These are phyloP conservation scores for Mesocricetus auratus DNA, from an alignment of 2,113 vertebrate species.

Conservation along the genomic window DNA sequence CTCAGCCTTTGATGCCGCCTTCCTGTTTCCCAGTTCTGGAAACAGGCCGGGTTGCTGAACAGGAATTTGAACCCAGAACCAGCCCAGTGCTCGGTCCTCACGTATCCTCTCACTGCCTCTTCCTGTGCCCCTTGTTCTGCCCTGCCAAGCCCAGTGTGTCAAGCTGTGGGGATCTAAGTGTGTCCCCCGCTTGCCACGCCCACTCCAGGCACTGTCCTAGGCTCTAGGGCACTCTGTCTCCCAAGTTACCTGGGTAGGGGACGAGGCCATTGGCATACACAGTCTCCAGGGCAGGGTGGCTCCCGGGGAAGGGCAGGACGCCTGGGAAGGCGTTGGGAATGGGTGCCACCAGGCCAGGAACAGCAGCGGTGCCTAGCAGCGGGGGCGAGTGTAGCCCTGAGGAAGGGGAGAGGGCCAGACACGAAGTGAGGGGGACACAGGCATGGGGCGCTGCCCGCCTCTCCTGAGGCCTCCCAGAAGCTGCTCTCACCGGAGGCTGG, in stretches of 20 bases:
- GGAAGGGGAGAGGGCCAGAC: conserved; percentile 25
- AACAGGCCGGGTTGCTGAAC: neutral
- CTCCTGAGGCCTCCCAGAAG: neutral
- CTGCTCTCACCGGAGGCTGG: conserved; percentile 94
- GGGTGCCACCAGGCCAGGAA: conserved; percentile 96
- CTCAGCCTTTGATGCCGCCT: neutral
- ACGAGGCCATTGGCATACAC: conserved; percentile 97
- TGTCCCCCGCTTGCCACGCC: neutral
- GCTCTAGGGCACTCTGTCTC: too few species aligned
- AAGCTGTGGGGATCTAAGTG: neutral
- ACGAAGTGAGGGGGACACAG: neutral
- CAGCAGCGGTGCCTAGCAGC: conserved; percentile 92
- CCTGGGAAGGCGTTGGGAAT: conserved; percentile 96
- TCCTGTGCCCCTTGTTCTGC: too few species aligned
- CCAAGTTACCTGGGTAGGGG: conserved; percentile 91
- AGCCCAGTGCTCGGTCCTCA: neutral
- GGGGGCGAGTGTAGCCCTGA: conserved; percentile 97
- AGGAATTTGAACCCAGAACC: neutral
- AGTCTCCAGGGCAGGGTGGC: conserved; percentile 95
- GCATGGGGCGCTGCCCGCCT: neutral
- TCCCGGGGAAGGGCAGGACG: conserved; percentile 95
- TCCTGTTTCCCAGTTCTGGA: neutral
- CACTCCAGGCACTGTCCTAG: neutral
- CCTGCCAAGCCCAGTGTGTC: neutral
- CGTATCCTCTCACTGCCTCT: neutral